phyloP scores from a whole-genome alignment of 2,113 vertebrate species.

The Meleagris gallopavo region DNA sequence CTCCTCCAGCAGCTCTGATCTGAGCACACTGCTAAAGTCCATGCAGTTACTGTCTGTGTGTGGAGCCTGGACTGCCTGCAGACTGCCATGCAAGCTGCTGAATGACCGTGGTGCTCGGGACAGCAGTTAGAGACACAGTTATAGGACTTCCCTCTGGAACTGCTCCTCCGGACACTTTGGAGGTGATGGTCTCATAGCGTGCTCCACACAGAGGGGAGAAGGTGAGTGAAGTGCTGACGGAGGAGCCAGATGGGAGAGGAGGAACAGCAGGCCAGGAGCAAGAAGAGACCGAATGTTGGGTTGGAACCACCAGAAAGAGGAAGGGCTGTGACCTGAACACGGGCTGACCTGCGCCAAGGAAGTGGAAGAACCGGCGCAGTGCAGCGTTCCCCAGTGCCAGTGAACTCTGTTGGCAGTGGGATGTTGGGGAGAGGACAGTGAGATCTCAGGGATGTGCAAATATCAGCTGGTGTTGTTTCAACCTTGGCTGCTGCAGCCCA shows the following conservation, averaged over 20 bases:
- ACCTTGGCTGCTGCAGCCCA: background rate
- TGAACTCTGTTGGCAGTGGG: background rate
- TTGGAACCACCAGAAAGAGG: background rate
- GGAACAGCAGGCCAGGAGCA: background rate
- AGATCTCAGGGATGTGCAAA: background rate
- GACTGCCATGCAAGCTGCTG: background rate
- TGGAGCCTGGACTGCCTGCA: background rate
- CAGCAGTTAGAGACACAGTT: fast-evolving
- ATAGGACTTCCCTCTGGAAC: background rate
- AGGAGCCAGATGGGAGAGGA: background rate
- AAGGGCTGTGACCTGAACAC: background rate
- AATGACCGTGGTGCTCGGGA: background rate
- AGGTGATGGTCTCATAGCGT: background rate
- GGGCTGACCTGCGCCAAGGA: background rate
- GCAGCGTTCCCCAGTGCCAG: fast-evolving
- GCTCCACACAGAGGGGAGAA: background rate
- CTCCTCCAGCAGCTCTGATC: background rate
- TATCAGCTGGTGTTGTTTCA: background rate
- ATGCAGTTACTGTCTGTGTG: background rate
- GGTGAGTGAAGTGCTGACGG: background rate
- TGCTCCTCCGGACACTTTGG: background rate
- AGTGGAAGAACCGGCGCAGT: background rate
- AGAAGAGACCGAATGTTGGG: background rate
- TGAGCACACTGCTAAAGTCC: background rate
- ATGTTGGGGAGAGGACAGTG: background rate